Conservation (phyloP, 1,140 invertebrate species). For the Hestina assimilis region DNA sequence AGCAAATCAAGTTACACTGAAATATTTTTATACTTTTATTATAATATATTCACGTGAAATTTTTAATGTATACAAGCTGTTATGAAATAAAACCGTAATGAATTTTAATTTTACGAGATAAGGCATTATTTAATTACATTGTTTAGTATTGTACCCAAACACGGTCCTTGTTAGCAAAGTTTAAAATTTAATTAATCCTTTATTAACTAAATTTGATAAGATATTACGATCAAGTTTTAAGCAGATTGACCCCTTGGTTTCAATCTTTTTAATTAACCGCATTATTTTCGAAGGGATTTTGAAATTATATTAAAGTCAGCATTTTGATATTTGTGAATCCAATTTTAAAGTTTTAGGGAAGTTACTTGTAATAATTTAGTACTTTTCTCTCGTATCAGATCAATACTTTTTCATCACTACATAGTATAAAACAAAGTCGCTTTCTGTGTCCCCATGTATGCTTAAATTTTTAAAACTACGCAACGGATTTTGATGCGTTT, state of each 20-base stretch:
- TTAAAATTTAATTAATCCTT: constrained; percentile 54
- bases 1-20: no score
- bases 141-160: constrained; percentile 7
- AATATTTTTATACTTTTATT: background rate
- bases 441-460: no score
- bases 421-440: no score
- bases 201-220: constrained; percentile 50
- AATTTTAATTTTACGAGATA: constrained; percentile 11
- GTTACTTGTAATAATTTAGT: no score
- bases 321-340: constrained; percentile 5
- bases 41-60: background rate
- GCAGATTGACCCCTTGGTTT: constrained; percentile 5
- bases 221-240: constrained; percentile 43
- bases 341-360: background rate
- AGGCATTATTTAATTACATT: constrained; percentile 13
- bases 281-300: constrained; percentile 3
- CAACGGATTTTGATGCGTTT: no score
- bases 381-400: no score
- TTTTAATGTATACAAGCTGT: background rate
- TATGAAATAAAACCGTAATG: constrained; percentile 4
- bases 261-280: constrained; percentile 12
- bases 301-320: constrained; percentile 1
- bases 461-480: no score
- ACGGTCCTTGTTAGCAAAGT: constrained; percentile 32
- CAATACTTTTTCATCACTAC: no score